These are phyloP conservation scores for Caenorhabditis sp. DNA, from an alignment of 2,888 invertebrate genomes.

Conservation along the genomic window DNA sequence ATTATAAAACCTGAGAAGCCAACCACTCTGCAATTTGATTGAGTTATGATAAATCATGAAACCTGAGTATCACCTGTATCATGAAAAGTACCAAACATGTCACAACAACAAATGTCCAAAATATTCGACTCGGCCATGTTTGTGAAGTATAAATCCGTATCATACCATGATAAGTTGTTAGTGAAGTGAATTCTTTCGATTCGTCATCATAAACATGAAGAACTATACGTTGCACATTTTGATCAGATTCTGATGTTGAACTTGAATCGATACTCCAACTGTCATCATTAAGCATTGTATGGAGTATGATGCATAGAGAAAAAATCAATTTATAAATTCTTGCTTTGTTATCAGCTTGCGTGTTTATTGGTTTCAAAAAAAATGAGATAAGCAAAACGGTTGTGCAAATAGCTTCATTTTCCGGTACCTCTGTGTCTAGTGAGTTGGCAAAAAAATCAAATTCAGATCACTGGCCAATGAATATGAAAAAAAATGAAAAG, in stretches of 20 bases:
- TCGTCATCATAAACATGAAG: constrained; percentile 60
- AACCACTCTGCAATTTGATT: constrained; percentile 26
- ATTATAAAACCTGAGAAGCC: constrained; percentile 40
- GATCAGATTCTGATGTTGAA: constrained; percentile 10
- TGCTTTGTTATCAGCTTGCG: neutral
- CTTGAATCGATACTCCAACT: neutral
- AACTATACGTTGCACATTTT: constrained; percentile 39
- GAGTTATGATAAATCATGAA: neutral
- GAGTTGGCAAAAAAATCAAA: too few species aligned
- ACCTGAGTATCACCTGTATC: constrained; percentile 47
- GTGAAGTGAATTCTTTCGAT: constrained; percentile 53
- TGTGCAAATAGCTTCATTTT: too few species aligned
- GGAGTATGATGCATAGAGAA: neutral
- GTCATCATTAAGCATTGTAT: neutral
- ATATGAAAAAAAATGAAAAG: too few species aligned
- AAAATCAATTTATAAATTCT: neutral
- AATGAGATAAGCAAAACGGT: neutral
- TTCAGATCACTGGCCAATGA: too few species aligned
- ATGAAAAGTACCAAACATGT: constrained; percentile 57
- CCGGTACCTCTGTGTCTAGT: too few species aligned
- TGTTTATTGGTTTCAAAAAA: neutral
- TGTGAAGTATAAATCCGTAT: constrained; percentile 58
- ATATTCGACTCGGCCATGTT: constrained; percentile 60
- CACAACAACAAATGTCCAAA: constrained; percentile 61
- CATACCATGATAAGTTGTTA: constrained; percentile 63